Evolutionary conservation across 1,140 invertebrate species (phyloP).

Genomic region (Philotrypesis tridentata): DNA sequence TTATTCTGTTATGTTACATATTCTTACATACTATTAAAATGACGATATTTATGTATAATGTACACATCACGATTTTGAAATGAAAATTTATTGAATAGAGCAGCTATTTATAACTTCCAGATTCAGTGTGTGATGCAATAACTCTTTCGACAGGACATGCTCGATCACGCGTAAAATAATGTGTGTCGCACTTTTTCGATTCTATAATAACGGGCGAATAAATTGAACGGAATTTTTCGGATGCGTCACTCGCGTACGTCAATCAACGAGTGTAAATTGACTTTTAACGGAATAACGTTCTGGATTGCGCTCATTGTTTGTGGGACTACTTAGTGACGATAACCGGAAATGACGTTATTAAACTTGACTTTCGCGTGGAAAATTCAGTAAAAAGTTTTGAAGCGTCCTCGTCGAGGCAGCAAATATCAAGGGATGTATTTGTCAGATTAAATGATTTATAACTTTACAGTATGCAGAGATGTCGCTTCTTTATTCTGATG

Average conservation of each 20-base stretch:
- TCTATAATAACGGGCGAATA: not conserved
- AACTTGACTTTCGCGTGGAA: slow-evolving; percentile 12
- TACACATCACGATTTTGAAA: too few relatives aligned
- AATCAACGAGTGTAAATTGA: not conserved
- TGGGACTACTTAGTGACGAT: not conserved
- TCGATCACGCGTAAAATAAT: not conserved
- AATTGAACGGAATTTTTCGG: not conserved
- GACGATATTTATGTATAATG: too few relatives aligned
- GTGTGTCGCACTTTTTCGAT: not conserved
- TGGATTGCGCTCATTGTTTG: slow-evolving; percentile 32
- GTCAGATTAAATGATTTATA: not conserved
- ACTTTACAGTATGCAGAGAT: not conserved
- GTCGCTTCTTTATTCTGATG: not conserved
- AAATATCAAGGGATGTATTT: not conserved
- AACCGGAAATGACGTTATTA: slow-evolving; percentile 11
- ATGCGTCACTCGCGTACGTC: not conserved
- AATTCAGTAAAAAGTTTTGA: not conserved
- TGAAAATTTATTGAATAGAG: too few relatives aligned
- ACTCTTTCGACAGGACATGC: too few relatives aligned
- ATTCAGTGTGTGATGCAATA: not conserved
- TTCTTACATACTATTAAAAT: too few relatives aligned
- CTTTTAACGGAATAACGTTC: not conserved
- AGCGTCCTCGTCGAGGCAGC: not conserved
- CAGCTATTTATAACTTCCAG: not conserved
- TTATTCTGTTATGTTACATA: too few relatives aligned